Conservation (phyloP, 2,797 vertebrate genomes). For the Cyprinodon diabolis region DNA sequence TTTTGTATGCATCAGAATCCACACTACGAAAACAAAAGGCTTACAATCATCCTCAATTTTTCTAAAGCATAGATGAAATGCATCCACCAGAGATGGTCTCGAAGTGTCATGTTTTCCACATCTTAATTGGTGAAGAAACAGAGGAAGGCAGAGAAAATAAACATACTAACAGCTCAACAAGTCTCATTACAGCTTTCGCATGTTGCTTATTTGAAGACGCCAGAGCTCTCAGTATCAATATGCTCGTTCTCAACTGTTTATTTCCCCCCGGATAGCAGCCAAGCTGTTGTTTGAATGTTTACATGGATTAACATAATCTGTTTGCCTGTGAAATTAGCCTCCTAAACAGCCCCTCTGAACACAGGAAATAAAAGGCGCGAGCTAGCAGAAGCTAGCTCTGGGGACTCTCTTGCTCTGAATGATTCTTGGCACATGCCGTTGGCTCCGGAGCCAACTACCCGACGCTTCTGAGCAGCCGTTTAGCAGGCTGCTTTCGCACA, state of each 20-base stretch:
- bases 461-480: slow-evolving; percentile 63
- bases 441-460: slow-evolving; percentile 70
- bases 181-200: slow-evolving; percentile 75
- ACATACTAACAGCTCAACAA: slow-evolving; percentile 69
- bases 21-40: slow-evolving; percentile 31
- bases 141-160: slow-evolving; percentile 34
- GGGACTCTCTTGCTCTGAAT: slow-evolving; percentile 67
- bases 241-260: slow-evolving; percentile 80
- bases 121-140: slow-evolving; percentile 67
- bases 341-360: slow-evolving; percentile 81
- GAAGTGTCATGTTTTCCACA: slow-evolving; percentile 40
- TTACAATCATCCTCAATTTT: slow-evolving; percentile 5
- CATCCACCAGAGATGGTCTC: slow-evolving; percentile 31
- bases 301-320: slow-evolving; percentile 88
- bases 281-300: slow-evolving; percentile 86
- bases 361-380: slow-evolving; percentile 76
- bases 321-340: slow-evolving; percentile 87
- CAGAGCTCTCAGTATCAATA: slow-evolving; percentile 78
- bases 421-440: slow-evolving; percentile 72
- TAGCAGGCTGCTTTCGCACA: slow-evolving; percentile 58
- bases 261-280: slow-evolving; percentile 81
- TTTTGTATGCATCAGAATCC: slow-evolving; percentile 32
- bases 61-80: slow-evolving; percentile 10
- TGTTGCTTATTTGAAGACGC: slow-evolving; percentile 78
- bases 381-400: slow-evolving; percentile 73